Evolutionary conservation across 2,113 vertebrate genomes (phyloP).

Genomic region (Solea solea): DNA sequence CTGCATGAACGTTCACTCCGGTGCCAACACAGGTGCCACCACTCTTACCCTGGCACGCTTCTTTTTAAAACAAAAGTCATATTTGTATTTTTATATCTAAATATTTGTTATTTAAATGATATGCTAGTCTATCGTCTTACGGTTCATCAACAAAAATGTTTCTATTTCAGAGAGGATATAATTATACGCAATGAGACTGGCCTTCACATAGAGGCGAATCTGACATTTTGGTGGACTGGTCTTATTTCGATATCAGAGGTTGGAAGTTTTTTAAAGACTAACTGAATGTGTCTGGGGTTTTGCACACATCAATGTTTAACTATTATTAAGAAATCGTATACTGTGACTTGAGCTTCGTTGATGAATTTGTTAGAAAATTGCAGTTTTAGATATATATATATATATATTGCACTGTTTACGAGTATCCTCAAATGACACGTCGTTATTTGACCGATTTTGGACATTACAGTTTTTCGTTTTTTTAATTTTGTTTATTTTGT

Average conservation of each 20-base stretch:
- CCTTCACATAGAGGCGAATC: constrained; percentile 59
- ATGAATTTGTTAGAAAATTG: constrained; percentile 86
- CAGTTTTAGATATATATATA: constrained; percentile 82
- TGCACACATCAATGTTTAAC: constrained; percentile 89
- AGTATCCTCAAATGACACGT: constrained; percentile 85
- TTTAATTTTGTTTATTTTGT: constrained; percentile 87
- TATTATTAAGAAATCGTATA: constrained; percentile 88
- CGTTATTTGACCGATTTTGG: constrained; percentile 84
- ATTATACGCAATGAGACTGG: constrained; percentile 69
- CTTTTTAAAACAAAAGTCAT: constrained; percentile 91
- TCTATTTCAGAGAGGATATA: constrained; percentile 77
- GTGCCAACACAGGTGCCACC: constrained; percentile 86
- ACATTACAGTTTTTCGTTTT: constrained; percentile 85
- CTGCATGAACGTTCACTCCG: constrained; percentile 90
- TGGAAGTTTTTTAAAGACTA: constrained; percentile 82
- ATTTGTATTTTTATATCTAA: constrained; percentile 98
- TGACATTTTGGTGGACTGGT: constrained; percentile 67
- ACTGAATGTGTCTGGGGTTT: constrained; percentile 86
- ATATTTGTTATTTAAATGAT: constrained; percentile 94
- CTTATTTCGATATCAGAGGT: constrained; percentile 78
- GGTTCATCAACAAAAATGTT: constrained; percentile 86
- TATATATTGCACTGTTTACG: constrained; percentile 87
- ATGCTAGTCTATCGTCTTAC: constrained; percentile 89
- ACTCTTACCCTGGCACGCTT: constrained; percentile 88
- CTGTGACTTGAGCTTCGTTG: constrained; percentile 88